Conservation (phyloP, 2,888 invertebrate genomes). For the Xestobium rufovillosum region DNA sequence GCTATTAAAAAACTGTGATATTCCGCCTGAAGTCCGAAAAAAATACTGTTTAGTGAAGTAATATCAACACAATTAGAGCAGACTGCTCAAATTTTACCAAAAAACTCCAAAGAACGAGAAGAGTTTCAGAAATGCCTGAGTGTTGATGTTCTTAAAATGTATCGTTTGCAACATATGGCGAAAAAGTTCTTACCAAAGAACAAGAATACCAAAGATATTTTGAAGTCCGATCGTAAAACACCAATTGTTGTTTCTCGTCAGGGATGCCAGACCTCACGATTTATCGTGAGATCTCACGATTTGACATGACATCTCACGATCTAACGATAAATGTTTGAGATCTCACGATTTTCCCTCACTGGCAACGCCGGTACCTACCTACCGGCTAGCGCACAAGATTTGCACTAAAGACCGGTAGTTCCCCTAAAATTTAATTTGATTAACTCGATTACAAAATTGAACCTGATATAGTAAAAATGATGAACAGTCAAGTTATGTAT, state of each 20-base stretch:
- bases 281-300: too few relatives aligned
- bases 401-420: too few relatives aligned
- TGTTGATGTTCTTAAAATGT: constrained; percentile 10
- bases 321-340: too few relatives aligned
- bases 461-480: too few relatives aligned
- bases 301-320: too few relatives aligned
- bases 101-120: constrained; percentile 16
- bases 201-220: constrained; percentile 10
- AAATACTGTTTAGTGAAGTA: constrained; percentile 11
- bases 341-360: too few relatives aligned
- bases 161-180: constrained; percentile 8
- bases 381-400: too few relatives aligned
- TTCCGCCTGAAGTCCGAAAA: constrained; percentile 6
- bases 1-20: constrained; percentile 8
- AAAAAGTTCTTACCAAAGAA: constrained; percentile 12
- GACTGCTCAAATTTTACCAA: constrained; percentile 4
- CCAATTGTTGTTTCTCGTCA: constrained; percentile 11
- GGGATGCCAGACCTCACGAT: too few relatives aligned
- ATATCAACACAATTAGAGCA: constrained; percentile 10
- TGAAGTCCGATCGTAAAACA: constrained; percentile 12
- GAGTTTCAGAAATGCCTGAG: constrained; percentile 12
- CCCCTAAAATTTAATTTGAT: too few relatives aligned
- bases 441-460: too few relatives aligned
- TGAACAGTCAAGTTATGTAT: too few relatives aligned
- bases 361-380: too few relatives aligned